A percentile compares a stretch with the other conserved stretches of the same genome.
These are phyloP conservation scores for Thereva nobilitata DNA, from an alignment of 2,888 invertebrate species.

Conservation along the genomic window DNA sequence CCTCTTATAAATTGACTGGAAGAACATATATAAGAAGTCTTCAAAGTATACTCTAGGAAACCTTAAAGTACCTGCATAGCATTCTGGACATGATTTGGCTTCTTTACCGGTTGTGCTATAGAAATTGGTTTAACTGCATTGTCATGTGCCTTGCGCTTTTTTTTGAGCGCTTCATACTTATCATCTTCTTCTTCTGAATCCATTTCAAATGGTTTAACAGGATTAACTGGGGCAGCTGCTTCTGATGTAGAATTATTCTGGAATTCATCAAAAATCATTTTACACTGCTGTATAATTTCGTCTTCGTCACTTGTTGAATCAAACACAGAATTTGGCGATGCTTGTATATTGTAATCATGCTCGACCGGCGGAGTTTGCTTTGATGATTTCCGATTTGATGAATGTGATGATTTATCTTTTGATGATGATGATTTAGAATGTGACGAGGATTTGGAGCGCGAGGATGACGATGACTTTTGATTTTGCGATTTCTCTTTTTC, in stretches of 20 bases:
- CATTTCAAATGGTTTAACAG: constrained; percentile 2
- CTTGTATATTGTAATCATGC: neutral
- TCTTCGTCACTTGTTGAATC: constrained; percentile 62
- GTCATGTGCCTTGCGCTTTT: constrained; percentile 76
- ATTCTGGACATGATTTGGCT: constrained; percentile 62
- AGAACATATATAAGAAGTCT: constrained; percentile 9
- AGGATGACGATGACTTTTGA: constrained; percentile 34
- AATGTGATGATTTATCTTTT: constrained; percentile 23
- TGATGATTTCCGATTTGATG: constrained; percentile 45
- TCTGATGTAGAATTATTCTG: constrained; percentile 50
- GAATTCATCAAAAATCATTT: constrained; percentile 83
- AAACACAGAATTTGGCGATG: constrained; percentile 44
- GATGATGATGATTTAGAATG: constrained; percentile 11
- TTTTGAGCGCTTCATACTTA: constrained; percentile 54
- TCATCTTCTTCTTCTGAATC: constrained; percentile 56
- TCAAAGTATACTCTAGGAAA: neutral
- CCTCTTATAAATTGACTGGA: constrained; percentile 52
- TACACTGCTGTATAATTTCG: constrained; percentile 79
- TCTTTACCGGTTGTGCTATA: constrained; percentile 56
- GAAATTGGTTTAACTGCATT: constrained; percentile 57
- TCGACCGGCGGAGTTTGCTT: constrained; percentile 45
- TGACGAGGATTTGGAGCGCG: too few species aligned
- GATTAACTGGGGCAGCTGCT: neutral
- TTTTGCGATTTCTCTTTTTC: constrained; percentile 30
- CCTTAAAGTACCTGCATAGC: constrained; percentile 62